Conservation (phyloP, 2,113 vertebrate species). For the Phalacrocorax aristotelis region DNA sequence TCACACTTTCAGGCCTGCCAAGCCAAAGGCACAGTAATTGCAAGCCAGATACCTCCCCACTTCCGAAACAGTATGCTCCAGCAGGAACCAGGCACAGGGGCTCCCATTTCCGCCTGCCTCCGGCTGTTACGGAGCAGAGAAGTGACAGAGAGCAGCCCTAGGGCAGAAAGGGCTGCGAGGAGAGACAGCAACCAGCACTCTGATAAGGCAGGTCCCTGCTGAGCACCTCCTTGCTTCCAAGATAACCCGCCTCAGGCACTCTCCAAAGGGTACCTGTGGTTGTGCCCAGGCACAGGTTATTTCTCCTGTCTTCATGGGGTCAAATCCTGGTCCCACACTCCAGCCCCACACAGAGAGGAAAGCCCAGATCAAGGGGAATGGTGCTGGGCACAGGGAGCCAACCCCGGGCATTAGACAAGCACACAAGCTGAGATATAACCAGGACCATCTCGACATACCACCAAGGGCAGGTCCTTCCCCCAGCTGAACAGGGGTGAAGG, state of each 20-base stretch:
- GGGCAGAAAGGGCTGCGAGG: conserved; percentile 43
- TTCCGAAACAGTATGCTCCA: background rate
- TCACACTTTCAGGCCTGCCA: conserved; percentile 56
- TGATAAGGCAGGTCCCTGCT: conserved; percentile 70
- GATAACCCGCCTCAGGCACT: conserved; percentile 46
- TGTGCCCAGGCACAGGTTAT: background rate
- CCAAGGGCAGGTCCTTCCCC: background rate
- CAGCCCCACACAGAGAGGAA: background rate
- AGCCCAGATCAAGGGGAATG: background rate
- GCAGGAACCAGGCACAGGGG: conserved; percentile 33
- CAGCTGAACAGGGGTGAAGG: background rate
- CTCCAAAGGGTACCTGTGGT: background rate
- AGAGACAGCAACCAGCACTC: conserved; percentile 68
- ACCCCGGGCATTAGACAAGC: background rate
- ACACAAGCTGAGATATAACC: rapidly evolving
- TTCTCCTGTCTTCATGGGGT: background rate
- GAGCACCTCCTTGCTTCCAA: conserved; percentile 61
- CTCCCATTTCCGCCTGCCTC: conserved; percentile 60
- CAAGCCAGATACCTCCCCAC: background rate
- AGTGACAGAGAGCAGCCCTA: conserved; percentile 57
- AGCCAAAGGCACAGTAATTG: conserved; percentile 40
- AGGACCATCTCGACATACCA: background rate
- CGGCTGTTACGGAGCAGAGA: conserved; percentile 15
- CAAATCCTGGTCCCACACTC: background rate
- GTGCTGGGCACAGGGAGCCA: background rate